Conservation (phyloP, 2,113 vertebrate genomes). For the Callopanchax toddi region DNA sequence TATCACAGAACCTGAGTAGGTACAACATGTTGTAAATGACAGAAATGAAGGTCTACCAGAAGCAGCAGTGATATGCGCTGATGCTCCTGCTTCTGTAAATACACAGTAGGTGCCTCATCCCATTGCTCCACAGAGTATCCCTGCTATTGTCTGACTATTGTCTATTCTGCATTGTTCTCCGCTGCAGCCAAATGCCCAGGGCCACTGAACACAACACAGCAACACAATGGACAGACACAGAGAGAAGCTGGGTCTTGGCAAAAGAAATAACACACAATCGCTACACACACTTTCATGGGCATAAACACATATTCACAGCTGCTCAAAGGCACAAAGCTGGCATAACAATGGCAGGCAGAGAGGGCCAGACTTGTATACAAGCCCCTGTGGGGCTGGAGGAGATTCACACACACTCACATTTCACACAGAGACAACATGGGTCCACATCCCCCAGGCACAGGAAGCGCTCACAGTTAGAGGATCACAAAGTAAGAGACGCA, state of each 20-base stretch:
- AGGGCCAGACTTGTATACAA: slow-evolving; percentile 60
- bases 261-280: slow-evolving; percentile 20
- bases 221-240: slow-evolving; percentile 66
- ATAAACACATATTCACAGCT: slow-evolving; percentile 40
- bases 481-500: slow-evolving; percentile 55
- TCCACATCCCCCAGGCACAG: slow-evolving; percentile 50
- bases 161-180: slow-evolving; percentile 66
- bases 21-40: slow-evolving; percentile 31
- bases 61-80: slow-evolving; percentile 18
- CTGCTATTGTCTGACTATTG: slow-evolving; percentile 65
- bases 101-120: slow-evolving; percentile 48
- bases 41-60: slow-evolving; percentile 25
- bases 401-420: slow-evolving; percentile 35
- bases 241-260: slow-evolving; percentile 65
- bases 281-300: slow-evolving; percentile 27
- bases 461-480: slow-evolving; percentile 41
- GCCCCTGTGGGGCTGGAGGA: slow-evolving; percentile 46
- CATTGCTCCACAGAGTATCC: slow-evolving; percentile 42
- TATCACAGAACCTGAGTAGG: slow-evolving; percentile 27
- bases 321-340: slow-evolving; percentile 68
- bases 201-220: slow-evolving; percentile 62
- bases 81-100: slow-evolving; percentile 44
- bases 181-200: slow-evolving; percentile 65
- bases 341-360: slow-evolving; percentile 60
- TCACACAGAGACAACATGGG: slow-evolving; percentile 25